phyloP scores from a whole-genome alignment of 92 coral and sea anemone genomes.

The Siderastrea radians region DNA sequence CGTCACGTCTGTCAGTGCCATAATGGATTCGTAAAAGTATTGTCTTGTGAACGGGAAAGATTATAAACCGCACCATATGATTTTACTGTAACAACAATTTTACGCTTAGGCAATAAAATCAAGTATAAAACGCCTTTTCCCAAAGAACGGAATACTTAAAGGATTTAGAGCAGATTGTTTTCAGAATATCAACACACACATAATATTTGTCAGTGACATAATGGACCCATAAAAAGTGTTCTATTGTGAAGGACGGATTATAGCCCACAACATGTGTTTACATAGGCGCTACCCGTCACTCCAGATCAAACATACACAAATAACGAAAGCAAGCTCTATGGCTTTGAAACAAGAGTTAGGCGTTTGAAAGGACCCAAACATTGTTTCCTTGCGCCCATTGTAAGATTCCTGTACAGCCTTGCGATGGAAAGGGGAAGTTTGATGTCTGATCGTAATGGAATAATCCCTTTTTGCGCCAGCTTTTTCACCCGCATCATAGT shows the following conservation, averaged over 20 bases:
- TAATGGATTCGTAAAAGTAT: not conserved
- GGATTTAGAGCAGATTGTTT: conserved; percentile 14
- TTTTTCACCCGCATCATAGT: conserved; percentile 39
- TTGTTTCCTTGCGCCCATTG: not conserved
- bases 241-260: conserved; percentile 52
- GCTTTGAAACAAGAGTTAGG: not conserved
- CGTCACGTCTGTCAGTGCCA: not conserved
- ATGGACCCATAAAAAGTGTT: conserved; percentile 30
- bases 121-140: not conserved
- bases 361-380: not conserved
- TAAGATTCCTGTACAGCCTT: not conserved
- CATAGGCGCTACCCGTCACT: conserved; percentile 27
- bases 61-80: conserved; percentile 12
- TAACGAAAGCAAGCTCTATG: not conserved
- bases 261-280: conserved; percentile 42
- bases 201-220: conserved; percentile 36
- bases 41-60: not conserved
- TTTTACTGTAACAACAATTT: conserved; percentile 10
- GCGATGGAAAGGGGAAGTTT: not conserved
- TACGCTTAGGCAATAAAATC: not conserved
- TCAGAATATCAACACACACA: not conserved
- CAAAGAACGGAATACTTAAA: not conserved
- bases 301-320: conserved; percentile 30
- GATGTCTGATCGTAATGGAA: not conserved
- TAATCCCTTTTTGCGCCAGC: conserved; percentile 20